These are phyloP conservation scores for Cydia fagiglandana DNA, from an alignment of 1,140 invertebrate genomes.

Conservation along the genomic window DNA sequence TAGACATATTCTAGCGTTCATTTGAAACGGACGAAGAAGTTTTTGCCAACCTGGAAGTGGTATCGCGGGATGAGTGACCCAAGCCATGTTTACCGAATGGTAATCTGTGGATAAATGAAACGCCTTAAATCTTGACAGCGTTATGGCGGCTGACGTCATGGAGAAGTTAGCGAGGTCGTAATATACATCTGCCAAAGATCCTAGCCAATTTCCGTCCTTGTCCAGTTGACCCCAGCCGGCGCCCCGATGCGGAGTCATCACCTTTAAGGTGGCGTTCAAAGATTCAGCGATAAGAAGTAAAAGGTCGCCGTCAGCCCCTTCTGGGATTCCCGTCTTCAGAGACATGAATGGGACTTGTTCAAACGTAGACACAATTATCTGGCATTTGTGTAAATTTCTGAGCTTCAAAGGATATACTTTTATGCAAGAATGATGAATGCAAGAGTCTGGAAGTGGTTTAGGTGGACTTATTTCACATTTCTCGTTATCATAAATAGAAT, in stretches of 20 bases:
- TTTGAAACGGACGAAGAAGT: conserved; percentile 57
- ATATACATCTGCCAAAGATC: conserved; percentile 61
- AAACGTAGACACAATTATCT: conserved; percentile 58
- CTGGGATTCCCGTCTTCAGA: conserved; percentile 42
- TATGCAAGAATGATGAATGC: not conserved
- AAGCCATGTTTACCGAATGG: conserved; percentile 45
- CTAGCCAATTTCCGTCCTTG: conserved; percentile 58
- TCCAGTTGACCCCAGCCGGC: conserved; percentile 58
- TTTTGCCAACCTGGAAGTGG: conserved; percentile 42
- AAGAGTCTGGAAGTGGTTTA: not conserved
- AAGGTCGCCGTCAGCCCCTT: conserved; percentile 61
- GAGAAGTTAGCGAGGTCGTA: conserved; percentile 63
- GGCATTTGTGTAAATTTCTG: conserved; percentile 56
- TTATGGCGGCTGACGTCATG: conserved; percentile 63
- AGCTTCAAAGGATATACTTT: conserved; percentile 55
- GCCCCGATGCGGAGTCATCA: conserved; percentile 54
- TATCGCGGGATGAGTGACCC: conserved; percentile 57
- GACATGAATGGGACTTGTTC: conserved; percentile 58
- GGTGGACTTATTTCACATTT: conserved; percentile 32
- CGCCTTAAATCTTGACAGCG: conserved; percentile 47
- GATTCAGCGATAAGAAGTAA: conserved; percentile 50
- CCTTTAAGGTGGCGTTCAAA: conserved; percentile 55
- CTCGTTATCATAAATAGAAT: conserved; percentile 13
- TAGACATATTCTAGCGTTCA: conserved; percentile 45
- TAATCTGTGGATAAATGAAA: conserved; percentile 63